phyloP scores from a whole-genome alignment of 2,888 invertebrate species.

The Ecliptopera silaceata region DNA sequence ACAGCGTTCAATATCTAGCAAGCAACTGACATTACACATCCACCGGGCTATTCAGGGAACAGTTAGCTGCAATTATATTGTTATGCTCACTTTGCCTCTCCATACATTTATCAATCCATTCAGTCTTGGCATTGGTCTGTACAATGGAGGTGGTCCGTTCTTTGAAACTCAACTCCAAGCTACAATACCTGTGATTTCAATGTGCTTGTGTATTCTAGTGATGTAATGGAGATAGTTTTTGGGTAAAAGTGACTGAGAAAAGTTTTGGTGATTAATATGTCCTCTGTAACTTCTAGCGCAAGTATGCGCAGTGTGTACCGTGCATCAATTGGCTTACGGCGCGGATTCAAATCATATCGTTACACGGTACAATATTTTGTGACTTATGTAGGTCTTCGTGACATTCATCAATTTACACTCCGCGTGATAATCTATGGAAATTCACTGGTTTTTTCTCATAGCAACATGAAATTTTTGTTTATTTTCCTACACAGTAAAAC shows the following conservation, averaged over 20 bases:
- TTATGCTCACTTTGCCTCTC: conserved; percentile 77
- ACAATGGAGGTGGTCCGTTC: conserved; percentile 68
- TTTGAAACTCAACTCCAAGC: conserved; percentile 42
- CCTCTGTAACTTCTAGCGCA: conserved; percentile 75
- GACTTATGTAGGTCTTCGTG: conserved; percentile 28
- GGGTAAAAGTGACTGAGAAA: conserved; percentile 28
- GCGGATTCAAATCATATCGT: conserved; percentile 78
- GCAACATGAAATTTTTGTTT: too few species aligned
- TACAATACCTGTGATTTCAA: conserved; percentile 33
- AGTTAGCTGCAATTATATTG: conserved; percentile 80
- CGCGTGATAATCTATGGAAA: not conserved
- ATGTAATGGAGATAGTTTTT: conserved; percentile 46
- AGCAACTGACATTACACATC: conserved; percentile 31
- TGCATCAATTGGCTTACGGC: conserved; percentile 74
- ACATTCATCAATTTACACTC: not conserved
- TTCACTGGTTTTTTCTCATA: too few species aligned
- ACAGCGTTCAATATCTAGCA: conserved; percentile 23
- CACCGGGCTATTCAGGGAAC: conserved; percentile 77
- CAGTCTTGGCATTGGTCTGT: conserved; percentile 73
- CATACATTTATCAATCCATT: conserved; percentile 72
- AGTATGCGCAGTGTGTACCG: conserved; percentile 77
- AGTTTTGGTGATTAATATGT: conserved; percentile 62
- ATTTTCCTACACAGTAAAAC: too few species aligned
- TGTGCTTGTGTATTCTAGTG: conserved; percentile 50
- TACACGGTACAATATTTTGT: conserved; percentile 68